phyloP scores from a whole-genome alignment of 2,113 vertebrate genomes.

The Rhea pennata region DNA sequence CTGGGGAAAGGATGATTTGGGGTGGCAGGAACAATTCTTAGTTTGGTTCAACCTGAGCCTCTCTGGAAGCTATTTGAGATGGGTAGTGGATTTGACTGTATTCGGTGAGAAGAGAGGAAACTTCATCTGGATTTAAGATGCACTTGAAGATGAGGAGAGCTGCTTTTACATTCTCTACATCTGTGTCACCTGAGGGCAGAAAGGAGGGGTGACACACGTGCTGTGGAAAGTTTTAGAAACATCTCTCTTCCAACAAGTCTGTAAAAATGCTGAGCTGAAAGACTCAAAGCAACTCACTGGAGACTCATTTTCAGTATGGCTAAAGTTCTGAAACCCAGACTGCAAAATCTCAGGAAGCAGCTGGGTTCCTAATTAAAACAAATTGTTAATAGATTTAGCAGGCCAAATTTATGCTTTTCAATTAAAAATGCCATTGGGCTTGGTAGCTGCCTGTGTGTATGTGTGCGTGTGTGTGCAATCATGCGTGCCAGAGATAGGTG shows the following conservation, averaged over 20 bases:
- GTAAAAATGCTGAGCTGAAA: constrained; percentile 76
- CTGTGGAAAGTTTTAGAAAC: constrained; percentile 32
- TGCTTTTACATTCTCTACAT: neutral
- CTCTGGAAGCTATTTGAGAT: neutral
- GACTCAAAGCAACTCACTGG: constrained; percentile 72
- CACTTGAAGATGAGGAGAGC: neutral
- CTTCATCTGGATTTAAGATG: neutral
- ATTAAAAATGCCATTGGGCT: constrained; percentile 67
- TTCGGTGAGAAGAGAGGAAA: neutral
- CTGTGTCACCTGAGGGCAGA: neutral
- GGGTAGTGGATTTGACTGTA: neutral
- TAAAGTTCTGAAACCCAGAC: constrained; percentile 80
- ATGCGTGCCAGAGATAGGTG: neutral
- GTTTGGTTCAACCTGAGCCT: neutral
- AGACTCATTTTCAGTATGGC: constrained; percentile 79
- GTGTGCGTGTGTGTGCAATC: neutral
- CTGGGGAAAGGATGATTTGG: neutral
- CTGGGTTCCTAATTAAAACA: constrained; percentile 86
- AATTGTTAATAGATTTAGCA: constrained; percentile 83
- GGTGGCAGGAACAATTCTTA: neutral
- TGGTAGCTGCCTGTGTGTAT: neutral
- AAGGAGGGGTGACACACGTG: neutral
- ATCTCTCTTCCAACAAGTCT: constrained; percentile 63
- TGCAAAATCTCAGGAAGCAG: constrained; percentile 82
- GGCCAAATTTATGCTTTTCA: constrained; percentile 82